These are phyloP conservation scores for Pegoplata infirma DNA, from an alignment of 2,888 invertebrate genomes.

Conservation along the genomic window DNA sequence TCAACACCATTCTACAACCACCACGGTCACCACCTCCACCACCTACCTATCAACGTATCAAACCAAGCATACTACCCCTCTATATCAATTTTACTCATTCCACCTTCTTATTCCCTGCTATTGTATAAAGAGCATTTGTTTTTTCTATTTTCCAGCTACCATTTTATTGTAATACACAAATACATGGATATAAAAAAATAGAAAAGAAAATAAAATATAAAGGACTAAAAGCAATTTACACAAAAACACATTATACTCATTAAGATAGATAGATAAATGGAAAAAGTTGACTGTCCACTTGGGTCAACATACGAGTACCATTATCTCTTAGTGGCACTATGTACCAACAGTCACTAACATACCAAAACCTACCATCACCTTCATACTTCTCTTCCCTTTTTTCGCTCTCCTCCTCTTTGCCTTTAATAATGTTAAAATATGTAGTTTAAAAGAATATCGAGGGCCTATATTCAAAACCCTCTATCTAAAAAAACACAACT, in stretches of 20 bases:
- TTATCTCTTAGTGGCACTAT: neutral
- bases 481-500: no score
- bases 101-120: neutral
- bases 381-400: no score
- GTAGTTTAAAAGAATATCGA: neutral
- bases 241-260: constrained; percentile 61
- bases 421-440: constrained; percentile 4
- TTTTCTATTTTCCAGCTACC: constrained; percentile 27
- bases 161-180: constrained; percentile 36
- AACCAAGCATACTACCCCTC: no score
- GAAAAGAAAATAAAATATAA: constrained; percentile 8
- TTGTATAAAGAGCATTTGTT: neutral
- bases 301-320: constrained; percentile 36
- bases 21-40: no score
- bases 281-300: constrained; percentile 49
- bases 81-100: neutral
- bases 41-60: no score
- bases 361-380: no score
- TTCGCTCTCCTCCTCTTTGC: neutral
- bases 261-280: constrained; percentile 58
- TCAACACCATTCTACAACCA: neutral
- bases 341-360: neutral
- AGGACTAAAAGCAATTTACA: constrained; percentile 55
- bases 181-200: neutral
- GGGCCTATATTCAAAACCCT: no score